Evolutionary conservation across 2,113 vertebrate genomes (phyloP).

Genomic region (Strix uralensis): DNA sequence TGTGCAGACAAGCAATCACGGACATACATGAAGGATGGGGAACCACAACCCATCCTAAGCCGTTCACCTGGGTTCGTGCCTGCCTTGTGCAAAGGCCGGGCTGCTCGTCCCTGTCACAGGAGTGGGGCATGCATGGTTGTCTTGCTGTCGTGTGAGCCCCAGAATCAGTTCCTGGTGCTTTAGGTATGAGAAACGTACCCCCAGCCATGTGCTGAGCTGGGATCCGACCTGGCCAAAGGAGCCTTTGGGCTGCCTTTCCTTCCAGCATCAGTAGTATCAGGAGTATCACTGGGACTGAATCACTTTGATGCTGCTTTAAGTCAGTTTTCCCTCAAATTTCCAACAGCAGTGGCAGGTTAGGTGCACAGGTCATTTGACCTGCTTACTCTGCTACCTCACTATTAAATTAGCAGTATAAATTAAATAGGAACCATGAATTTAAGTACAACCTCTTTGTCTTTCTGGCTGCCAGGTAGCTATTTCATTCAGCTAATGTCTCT

Average conservation of each 20-base stretch:
- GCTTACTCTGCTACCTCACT: background rate
- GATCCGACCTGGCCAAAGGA: background rate
- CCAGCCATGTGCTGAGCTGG: background rate
- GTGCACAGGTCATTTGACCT: background rate
- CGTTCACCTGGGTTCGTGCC: background rate
- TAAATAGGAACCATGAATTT: background rate
- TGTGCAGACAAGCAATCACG: rapidly evolving
- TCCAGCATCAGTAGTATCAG: background rate
- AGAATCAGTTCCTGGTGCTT: background rate
- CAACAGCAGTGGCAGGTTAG: background rate
- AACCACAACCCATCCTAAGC: background rate
- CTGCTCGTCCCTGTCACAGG: background rate
- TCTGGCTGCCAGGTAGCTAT: background rate
- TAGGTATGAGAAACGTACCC: rapidly evolving
- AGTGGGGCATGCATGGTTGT: background rate
- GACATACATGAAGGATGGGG: rapidly evolving
- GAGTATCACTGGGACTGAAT: background rate
- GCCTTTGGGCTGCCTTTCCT: background rate
- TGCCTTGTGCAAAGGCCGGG: background rate
- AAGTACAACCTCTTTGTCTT: background rate
- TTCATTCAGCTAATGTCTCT: background rate
- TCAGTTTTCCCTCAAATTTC: background rate
- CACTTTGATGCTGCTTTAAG: background rate
- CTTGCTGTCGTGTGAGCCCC: background rate
- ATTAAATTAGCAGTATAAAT: background rate